Evolutionary conservation across 2,113 vertebrate genomes (phyloP), one percentile per base, ranked within the genome.

Genomic region (Poeciliopsis retropinna): DNA sequence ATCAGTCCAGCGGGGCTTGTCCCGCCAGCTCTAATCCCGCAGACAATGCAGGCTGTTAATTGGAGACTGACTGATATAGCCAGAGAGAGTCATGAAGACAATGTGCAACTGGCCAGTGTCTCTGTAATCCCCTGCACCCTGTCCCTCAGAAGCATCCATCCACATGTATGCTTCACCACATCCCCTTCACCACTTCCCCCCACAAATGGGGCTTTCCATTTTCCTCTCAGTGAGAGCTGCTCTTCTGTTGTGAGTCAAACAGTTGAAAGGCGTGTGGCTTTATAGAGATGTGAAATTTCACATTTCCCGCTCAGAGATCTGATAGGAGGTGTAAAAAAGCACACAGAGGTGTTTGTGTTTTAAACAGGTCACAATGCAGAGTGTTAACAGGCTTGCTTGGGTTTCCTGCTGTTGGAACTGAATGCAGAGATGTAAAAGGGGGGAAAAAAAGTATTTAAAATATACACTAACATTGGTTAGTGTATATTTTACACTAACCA

Each of bases 41-140:
- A 79, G 79, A 90, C 90, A 90, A 90, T 74, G 69, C 64, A 9
- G 67, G 17, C 75, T 77, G 86, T 88, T 92, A 92, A 91, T 91
- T 92, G 86, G 84, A 88, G 86, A 77, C 82, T 54, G 88, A 83
- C 84, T 87, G 81, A 82, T 91, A 84, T 80, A 85, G 89, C 66
- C 60, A 28, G 78, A 67, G 70, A 78, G 34, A 87, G 87, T 76
- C 76, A 79, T 28, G 71, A 78, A 79, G 90, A 86, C 85, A 86
- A 86, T 69, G 85, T 73, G 76, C 37, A 22, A 87, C 79, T 76
- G 87, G 78, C 70, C 80, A 60, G 64, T 44, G n/a, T 79, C 78
- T 29, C 70, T 62, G 67, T 88, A 89, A 92, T 89, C 90, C 89
- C 37, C 77, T 39, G 79, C 62, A 15, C 78, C 78, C 61, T 65